Evolutionary conservation across 2,113 vertebrate genomes (phyloP).

Genomic region (Tachycineta bicolor): DNA sequence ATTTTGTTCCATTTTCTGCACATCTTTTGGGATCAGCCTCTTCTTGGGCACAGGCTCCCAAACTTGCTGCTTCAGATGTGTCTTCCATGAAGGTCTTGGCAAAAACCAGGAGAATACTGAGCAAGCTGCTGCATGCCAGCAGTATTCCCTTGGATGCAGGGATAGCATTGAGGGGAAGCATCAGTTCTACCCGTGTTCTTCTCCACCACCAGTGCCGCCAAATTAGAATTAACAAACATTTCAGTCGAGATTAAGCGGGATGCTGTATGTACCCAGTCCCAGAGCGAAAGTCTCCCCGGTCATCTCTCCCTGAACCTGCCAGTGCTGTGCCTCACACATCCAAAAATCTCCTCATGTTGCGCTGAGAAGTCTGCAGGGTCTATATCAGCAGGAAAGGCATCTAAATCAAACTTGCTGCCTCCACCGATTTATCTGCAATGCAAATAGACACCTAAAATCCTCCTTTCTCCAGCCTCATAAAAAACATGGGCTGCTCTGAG

Average conservation of each 20-base stretch:
- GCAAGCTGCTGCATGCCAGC: neutral
- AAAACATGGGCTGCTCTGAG: neutral
- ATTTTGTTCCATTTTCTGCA: neutral
- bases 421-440: neutral
- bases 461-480: neutral
- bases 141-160: fast-evolving
- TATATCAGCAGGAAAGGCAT: neutral
- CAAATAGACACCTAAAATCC: neutral
- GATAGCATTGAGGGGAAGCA: fast-evolving
- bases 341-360: neutral
- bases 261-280: neutral
- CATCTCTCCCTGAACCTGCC: neutral
- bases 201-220: neutral
- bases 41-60: neutral
- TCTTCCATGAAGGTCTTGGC: neutral
- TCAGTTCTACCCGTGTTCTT: fast-evolving
- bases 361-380: neutral
- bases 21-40: neutral
- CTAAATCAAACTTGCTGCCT: neutral
- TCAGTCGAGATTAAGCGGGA: neutral
- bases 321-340: fast-evolving
- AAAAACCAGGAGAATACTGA: neutral
- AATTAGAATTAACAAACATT: neutral
- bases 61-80: neutral
- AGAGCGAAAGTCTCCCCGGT: neutral